Evolutionary conservation across 1,140 invertebrate species (phyloP).

Genomic region (Atta colombica): DNA sequence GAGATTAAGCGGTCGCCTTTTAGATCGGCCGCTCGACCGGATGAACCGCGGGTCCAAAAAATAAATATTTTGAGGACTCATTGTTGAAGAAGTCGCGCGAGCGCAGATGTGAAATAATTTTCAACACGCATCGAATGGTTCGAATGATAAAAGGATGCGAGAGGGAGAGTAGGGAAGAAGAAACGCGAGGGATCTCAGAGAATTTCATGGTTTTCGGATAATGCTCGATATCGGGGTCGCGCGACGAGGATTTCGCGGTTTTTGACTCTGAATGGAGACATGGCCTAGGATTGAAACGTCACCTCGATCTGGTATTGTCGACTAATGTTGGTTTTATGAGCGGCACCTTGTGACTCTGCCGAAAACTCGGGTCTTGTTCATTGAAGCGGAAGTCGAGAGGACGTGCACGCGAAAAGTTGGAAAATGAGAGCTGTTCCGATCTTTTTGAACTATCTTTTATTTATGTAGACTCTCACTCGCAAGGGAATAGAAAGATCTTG

Average conservation of each 20-base stretch:
- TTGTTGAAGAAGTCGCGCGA: slow-evolving; percentile 69
- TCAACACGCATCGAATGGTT: slow-evolving; percentile 19
- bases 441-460: not conserved
- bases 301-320: slow-evolving; percentile 62
- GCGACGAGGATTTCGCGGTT: slow-evolving; percentile 69
- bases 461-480: not conserved
- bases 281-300: slow-evolving; percentile 76
- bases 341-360: slow-evolving; percentile 69
- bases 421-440: not conserved
- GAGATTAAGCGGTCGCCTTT: slow-evolving; percentile 76
- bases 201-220: slow-evolving; percentile 45
- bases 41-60: slow-evolving; percentile 64
- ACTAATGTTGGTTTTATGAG: slow-evolving; percentile 78
- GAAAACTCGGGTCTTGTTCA: slow-evolving; percentile 25
- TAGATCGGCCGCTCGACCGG: slow-evolving; percentile 66
- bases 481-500: not conserved
- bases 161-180: not conserved
- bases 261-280: slow-evolving; percentile 60
- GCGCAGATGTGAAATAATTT: slow-evolving; percentile 74
- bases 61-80: slow-evolving; percentile 83
- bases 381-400: slow-evolving; percentile 46
- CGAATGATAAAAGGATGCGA: slow-evolving; percentile 40
- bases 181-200: not conserved
- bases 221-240: slow-evolving; percentile 41
- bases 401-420: slow-evolving; percentile 6